Conservation (phyloP, 1,140 invertebrate species). For the Phymorhynchus buccinoides region DNA sequence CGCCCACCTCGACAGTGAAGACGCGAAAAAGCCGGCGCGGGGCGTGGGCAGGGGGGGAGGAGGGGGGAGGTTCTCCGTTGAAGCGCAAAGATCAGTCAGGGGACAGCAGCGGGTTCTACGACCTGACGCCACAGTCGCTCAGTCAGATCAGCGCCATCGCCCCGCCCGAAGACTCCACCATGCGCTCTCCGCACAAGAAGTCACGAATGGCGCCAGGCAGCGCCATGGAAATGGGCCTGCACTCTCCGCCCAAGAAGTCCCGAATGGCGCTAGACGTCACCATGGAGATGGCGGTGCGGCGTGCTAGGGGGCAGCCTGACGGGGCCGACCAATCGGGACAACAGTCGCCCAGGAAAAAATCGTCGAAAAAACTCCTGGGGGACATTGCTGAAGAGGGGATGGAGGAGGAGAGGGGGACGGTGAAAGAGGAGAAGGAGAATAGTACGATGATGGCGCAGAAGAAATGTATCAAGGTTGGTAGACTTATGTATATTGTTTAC, state of each 20-base stretch:
- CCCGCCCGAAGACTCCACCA: constrained; percentile 58
- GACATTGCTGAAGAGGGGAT: no score
- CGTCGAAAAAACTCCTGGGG: background rate
- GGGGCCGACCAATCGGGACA: constrained; percentile 64
- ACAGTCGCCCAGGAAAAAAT: constrained; percentile 24
- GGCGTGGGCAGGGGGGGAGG: no score
- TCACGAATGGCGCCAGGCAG: constrained; percentile 40
- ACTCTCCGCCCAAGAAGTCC: no score
- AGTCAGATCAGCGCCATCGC: constrained; percentile 68
- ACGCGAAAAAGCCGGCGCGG: no score
- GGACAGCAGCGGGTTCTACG: constrained; percentile 17
- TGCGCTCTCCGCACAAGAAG: constrained; percentile 51
- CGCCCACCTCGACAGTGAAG: background rate
- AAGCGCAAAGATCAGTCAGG: background rate
- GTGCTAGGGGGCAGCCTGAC: constrained; percentile 68
- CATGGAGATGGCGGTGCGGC: constrained; percentile 66
- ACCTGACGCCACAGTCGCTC: constrained; percentile 61
- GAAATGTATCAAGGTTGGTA: constrained; percentile 36
- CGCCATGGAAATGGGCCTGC: no score
- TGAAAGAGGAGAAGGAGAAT: constrained; percentile 35
- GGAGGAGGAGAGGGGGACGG: background rate
- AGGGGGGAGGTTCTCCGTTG: no score
- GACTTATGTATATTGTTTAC: no score
- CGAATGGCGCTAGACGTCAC: no score
- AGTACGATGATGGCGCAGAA: background rate